Base-by-base conservation (phyloP, 2,113 vertebrate species). In the Hiodon tergisus region DNA sequence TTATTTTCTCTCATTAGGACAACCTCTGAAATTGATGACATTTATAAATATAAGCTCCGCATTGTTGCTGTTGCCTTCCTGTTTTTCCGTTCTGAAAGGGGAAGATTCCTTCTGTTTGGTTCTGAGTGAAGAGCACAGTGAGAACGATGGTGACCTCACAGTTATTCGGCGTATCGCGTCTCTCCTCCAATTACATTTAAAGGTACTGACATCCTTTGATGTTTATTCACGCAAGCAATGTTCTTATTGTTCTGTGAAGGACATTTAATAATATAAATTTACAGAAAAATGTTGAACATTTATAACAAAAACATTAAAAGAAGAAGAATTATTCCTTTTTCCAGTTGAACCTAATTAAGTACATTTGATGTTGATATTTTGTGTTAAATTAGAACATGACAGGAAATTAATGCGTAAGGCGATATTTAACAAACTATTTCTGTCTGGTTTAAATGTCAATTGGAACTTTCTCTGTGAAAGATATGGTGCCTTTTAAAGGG, bases 1-100 rank as follows among this genome's bases (percentile, higher is more conserved):
- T 59, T 55, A 67, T 75, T 58, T 75, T 68, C 62, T 57, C 73
- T 67, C 62, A 68, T 67, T 75, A 75, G 13, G 46, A 52, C 50
- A 67, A 66, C 68, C 73, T 31, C 46, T 47, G 62, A 67, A 67
- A 75, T 75, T 52, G 46, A 46, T 68, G 63, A 75, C 65, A 67
- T 67, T 67, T 75, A 75, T 57, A 75, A 68, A 67, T 67, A 67
- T 16, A 67, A 67, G 62, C 55, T 65, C 46, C 65, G 16, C 2
- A 66, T 75, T 59, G 70, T 71, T 31, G 31, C 31, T 31, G 31
- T 71, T 71, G 48, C 57, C 54, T 57, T 7, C 54, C 55, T 17
- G 70, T 14, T 59, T 71, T 54, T 71, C 69, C 55, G 58, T 71
- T 17, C 55, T 71, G 55, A 71, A 71, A 71, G 55, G 70, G 46